Evolutionary conservation across 2,113 vertebrate species (phyloP).

Genomic region (Scolopax mira): DNA sequence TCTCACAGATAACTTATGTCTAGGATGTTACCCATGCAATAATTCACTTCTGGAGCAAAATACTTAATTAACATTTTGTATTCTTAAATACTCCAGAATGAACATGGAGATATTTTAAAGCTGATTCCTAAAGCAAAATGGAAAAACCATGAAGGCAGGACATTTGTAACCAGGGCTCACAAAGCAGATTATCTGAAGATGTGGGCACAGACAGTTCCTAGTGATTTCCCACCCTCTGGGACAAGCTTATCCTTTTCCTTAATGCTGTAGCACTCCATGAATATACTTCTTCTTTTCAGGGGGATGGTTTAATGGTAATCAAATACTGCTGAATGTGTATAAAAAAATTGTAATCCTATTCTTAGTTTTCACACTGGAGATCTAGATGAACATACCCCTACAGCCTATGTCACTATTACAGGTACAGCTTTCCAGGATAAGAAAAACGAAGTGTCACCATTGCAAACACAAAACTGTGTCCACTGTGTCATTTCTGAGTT

Average conservation of each 20-base stretch:
- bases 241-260: background rate
- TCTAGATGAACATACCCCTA: background rate
- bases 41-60: background rate
- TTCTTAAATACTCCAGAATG: background rate
- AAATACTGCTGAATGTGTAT: background rate
- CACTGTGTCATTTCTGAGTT: background rate
- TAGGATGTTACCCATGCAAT: background rate
- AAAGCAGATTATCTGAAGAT: background rate
- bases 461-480: background rate
- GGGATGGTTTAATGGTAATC: background rate
- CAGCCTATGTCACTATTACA: background rate
- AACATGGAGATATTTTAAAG: background rate
- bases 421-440: background rate
- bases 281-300: background rate
- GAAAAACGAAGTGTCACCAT: background rate
- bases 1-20: background rate
- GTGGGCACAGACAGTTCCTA: background rate
- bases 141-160: background rate
- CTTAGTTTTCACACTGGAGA: background rate
- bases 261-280: background rate
- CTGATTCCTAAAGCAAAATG: background rate
- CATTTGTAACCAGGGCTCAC: background rate
- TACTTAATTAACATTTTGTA: background rate
- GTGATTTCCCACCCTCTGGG: background rate
- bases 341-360: background rate